Evolutionary conservation across 2,888 invertebrate genomes (phyloP).

Genomic region (Altica lythri): DNA sequence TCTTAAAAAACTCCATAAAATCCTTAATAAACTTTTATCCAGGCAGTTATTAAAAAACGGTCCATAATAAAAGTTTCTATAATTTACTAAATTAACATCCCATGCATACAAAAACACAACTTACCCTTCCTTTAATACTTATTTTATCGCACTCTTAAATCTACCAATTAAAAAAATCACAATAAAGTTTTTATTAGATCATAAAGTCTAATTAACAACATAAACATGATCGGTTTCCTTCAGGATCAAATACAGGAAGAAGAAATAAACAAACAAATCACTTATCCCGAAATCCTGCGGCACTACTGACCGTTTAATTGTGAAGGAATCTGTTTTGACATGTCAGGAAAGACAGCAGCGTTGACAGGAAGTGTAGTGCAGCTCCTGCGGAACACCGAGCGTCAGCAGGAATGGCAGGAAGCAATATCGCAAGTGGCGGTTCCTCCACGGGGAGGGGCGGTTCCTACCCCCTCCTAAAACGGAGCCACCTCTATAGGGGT

Average conservation of each 20-base stretch:
- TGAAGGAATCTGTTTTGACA: conserved; percentile 40
- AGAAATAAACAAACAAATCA: conserved; percentile 17
- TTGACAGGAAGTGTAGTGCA: conserved; percentile 55
- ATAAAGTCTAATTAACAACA: too few relatives aligned
- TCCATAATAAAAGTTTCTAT: too few relatives aligned
- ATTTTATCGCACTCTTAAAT: too few relatives aligned
- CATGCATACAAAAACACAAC: too few relatives aligned
- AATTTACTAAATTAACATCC: too few relatives aligned
- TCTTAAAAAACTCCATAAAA: too few relatives aligned
- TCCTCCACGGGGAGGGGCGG: conserved; percentile 55
- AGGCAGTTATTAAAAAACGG: too few relatives aligned
- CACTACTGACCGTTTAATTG: conserved; percentile 41
- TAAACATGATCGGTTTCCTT: conserved; percentile 19
- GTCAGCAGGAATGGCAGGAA: conserved; percentile 58
- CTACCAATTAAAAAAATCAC: too few relatives aligned
- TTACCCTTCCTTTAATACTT: too few relatives aligned
- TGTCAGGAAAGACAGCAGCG: conserved; percentile 52
- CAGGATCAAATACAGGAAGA: too few relatives aligned
- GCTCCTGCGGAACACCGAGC: conserved; percentile 56
- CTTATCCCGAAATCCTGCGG: conserved; percentile 29
- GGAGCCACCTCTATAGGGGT: conserved; percentile 47
- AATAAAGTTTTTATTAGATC: too few relatives aligned
- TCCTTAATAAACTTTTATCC: too few relatives aligned
- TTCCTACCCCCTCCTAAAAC: conserved; percentile 44
- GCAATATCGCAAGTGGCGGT: conserved; percentile 60